Percentiles rank a stretch among this genome's conserved stretches.
phyloP scores from a whole-genome alignment of 2,888 invertebrate species.

The Dicyrtoma fusca region DNA sequence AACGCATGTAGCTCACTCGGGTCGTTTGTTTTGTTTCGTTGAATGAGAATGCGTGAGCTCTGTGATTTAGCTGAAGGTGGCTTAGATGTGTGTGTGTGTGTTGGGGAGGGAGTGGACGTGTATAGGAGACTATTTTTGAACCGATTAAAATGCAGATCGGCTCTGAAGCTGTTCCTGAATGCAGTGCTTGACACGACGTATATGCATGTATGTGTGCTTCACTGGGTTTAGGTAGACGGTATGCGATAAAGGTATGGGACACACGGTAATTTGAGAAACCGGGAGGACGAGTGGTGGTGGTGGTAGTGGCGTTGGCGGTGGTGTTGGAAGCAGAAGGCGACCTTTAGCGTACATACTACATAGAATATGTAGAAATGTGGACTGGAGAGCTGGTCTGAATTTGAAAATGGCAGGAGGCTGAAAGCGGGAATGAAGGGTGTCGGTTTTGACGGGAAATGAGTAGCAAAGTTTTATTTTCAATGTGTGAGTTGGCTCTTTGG shows the following conservation, averaged over 20 bases:
- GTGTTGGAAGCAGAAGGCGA: neutral
- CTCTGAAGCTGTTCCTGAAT: neutral
- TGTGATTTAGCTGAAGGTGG: too few species aligned
- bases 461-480: constrained; percentile 30
- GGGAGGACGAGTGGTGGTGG: neutral
- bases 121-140: constrained; percentile 1
- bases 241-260: too few species aligned
- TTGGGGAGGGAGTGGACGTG: too few species aligned
- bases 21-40: neutral
- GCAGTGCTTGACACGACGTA: too few species aligned
- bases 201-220: too few species aligned
- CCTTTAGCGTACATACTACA: neutral
- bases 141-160: constrained; percentile 24
- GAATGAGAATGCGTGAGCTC: too few species aligned
- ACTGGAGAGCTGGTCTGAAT: neutral
- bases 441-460: constrained; percentile 32
- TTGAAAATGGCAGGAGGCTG: neutral
- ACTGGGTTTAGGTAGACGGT: too few species aligned
- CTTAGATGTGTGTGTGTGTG: too few species aligned
- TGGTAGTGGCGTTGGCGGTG: neutral
- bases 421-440: neutral
- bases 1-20: neutral
- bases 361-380: neutral
- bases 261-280: neutral
- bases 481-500: neutral